phyloP scores from a whole-genome alignment of 1,140 invertebrate genomes.

The Neodiprion pinetum region DNA sequence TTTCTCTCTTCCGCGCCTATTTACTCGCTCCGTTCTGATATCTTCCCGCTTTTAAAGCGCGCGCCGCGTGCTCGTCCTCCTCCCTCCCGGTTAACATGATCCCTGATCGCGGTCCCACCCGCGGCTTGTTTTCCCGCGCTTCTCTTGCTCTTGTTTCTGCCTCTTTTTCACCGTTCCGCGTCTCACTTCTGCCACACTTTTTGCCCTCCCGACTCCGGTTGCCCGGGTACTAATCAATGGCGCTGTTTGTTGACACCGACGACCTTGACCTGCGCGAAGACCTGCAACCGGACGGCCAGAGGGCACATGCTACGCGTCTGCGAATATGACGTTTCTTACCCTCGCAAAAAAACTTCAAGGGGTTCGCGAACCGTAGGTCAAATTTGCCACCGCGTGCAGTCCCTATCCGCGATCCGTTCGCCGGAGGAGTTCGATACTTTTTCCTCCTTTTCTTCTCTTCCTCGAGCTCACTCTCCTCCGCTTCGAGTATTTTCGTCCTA shows the following conservation, averaged over 20 bases:
- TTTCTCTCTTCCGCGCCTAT: slow-evolving; percentile 3
- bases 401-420: too few relatives aligned
- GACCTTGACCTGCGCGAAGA: slow-evolving; percentile 4
- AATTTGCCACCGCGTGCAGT: too few relatives aligned
- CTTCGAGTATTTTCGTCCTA: not conserved
- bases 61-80: slow-evolving; percentile 9
- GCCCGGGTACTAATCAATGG: not conserved
- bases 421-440: too few relatives aligned
- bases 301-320: too few relatives aligned
- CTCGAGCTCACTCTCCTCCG: not conserved
- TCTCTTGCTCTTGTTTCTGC: not conserved
- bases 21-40: not conserved
- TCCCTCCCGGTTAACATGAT: not conserved
- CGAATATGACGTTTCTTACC: too few relatives aligned
- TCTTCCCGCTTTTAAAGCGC: slow-evolving; percentile 16
- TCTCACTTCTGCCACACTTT: not conserved
- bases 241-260: not conserved
- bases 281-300: not conserved
- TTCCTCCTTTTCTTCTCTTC: not conserved
- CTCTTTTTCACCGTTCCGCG: not conserved
- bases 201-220: not conserved
- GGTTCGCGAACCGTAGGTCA: too few relatives aligned
- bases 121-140: not conserved
- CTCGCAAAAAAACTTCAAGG: too few relatives aligned
- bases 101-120: not conserved